Evolutionary conservation across 2,888 invertebrate genomes (phyloP).

Genomic region (Physocephala rufipes): DNA sequence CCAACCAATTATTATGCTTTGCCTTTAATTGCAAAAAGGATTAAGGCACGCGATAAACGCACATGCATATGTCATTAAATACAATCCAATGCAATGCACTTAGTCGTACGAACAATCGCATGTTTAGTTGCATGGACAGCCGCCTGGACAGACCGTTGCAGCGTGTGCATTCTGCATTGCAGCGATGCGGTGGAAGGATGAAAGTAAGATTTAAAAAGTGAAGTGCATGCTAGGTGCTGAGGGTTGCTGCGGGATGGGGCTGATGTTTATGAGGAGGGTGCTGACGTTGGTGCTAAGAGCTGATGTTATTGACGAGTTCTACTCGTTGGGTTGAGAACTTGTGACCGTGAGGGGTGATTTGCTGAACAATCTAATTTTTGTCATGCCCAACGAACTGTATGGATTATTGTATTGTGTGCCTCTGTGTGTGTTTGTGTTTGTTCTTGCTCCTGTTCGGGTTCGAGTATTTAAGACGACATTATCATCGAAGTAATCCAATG

Average conservation of each 20-base stretch:
- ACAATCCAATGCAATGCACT: background rate
- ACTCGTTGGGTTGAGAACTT: too few relatives aligned
- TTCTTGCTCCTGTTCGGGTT: background rate
- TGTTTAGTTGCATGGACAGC: background rate
- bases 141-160: background rate
- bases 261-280: too few relatives aligned
- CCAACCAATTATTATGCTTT: slow-evolving; percentile 11
- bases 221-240: too few relatives aligned
- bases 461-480: too few relatives aligned
- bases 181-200: too few relatives aligned
- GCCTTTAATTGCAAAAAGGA: slow-evolving; percentile 33
- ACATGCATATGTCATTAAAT: slow-evolving; percentile 17
- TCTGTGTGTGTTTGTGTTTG: slow-evolving; percentile 10
- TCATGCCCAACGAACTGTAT: slow-evolving; percentile 23
- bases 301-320: too few relatives aligned
- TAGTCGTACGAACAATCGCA: slow-evolving; percentile 1
- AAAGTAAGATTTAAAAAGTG: too few relatives aligned
- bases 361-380: slow-evolving; percentile 23
- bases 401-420: slow-evolving; percentile 26
- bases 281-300: too few relatives aligned
- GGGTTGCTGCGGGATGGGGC: too few relatives aligned
- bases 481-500: too few relatives aligned
- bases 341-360: background rate
- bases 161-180: background rate
- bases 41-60: slow-evolving; percentile 29